Conservation (phyloP, 2,797 vertebrate species). For the Chaetodon trifasciatus region DNA sequence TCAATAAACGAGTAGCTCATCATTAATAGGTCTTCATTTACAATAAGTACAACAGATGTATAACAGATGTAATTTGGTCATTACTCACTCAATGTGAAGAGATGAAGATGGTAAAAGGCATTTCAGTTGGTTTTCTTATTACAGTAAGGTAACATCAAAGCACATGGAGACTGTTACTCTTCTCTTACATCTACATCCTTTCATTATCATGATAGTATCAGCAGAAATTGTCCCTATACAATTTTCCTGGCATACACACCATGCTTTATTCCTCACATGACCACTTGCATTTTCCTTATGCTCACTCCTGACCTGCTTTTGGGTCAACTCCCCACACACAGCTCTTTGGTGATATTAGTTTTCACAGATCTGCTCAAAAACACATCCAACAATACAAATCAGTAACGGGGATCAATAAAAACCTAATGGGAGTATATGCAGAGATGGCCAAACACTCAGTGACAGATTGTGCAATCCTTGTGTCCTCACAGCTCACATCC, state of each 20-base stretch:
- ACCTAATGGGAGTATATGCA: slow-evolving; percentile 6
- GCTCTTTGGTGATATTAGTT: slow-evolving; percentile 57
- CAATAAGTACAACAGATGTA: neutral
- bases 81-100: neutral
- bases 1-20: neutral
- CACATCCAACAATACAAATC: slow-evolving; percentile 40
- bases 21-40: slow-evolving; percentile 2
- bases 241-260: slow-evolving; percentile 3
- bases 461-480: slow-evolving; percentile 20
- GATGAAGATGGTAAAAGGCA: neutral
- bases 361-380: slow-evolving; percentile 55
- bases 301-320: slow-evolving; percentile 44
- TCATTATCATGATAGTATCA: neutral
- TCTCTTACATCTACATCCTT: neutral
- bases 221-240: slow-evolving; percentile 1
- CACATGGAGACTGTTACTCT: neutral
- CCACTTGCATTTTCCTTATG: slow-evolving; percentile 1
- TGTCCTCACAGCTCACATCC: slow-evolving; percentile 2
- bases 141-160: neutral
- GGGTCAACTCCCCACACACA: slow-evolving; percentile 6
- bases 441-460: slow-evolving; percentile 10
- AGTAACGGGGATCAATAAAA: slow-evolving; percentile 43
- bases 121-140: slow-evolving; percentile 5
- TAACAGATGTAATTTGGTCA: slow-evolving; percentile 11
- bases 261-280: neutral